phyloP scores from a whole-genome alignment of 2,113 vertebrate species.

The Motacilla tschutschensis region DNA sequence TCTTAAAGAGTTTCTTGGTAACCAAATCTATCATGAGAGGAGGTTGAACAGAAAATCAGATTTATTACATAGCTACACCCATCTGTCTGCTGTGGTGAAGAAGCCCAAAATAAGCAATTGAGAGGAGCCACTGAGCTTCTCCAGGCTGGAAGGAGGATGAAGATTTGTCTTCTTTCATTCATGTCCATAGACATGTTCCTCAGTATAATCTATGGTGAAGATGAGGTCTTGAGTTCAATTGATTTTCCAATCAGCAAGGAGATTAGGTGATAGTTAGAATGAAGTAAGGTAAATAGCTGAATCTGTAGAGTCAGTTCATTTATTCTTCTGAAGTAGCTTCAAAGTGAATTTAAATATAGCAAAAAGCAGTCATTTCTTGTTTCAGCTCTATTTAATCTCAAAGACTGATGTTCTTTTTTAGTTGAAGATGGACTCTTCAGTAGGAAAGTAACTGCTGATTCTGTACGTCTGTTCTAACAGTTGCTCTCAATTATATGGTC shows the following conservation, averaged over 20 bases:
- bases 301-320: slow-evolving; percentile 5
- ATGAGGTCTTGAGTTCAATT: not conserved
- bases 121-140: not conserved
- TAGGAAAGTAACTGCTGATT: slow-evolving; percentile 4
- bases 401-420: not conserved
- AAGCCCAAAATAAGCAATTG: not conserved
- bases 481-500: not conserved
- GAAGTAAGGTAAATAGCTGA: slow-evolving; percentile 22
- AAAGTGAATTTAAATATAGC: slow-evolving; percentile 40
- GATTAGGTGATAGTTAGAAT: not conserved
- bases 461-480: not conserved
- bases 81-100: not conserved
- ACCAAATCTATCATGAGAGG: not conserved
- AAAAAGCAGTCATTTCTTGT: slow-evolving; percentile 17
- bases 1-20: slow-evolving; percentile 13
- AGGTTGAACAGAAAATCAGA: not conserved
- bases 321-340: slow-evolving; percentile 34
- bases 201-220: not conserved
- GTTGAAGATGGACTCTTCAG: not conserved
- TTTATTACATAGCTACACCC: not conserved
- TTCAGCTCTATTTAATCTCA: slow-evolving; percentile 19
- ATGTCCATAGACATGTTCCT: not conserved
- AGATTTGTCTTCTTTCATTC: not conserved
- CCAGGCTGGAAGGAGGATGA: not conserved
- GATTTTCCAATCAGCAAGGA: slow-evolving; percentile 10